These are phyloP conservation scores for Pampusana beccarii DNA, from an alignment of 2,113 vertebrate species.

Conservation along the genomic window DNA sequence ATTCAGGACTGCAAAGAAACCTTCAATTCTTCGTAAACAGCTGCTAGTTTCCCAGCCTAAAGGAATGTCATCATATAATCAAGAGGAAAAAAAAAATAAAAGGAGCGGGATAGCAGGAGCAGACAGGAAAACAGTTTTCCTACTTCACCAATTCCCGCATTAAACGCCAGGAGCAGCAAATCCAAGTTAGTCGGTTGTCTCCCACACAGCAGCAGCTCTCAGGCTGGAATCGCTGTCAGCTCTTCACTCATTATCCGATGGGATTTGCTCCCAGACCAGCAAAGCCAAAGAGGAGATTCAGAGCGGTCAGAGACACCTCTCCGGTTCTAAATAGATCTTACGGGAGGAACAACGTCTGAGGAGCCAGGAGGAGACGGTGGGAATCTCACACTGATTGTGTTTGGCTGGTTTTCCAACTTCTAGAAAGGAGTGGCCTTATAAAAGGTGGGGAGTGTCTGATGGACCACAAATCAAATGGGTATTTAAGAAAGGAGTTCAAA, in stretches of 20 bases:
- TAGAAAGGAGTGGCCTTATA: neutral
- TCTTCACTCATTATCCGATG: neutral
- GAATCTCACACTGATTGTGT: neutral
- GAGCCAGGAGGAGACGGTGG: neutral
- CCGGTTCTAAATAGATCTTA: neutral
- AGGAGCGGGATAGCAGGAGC: neutral
- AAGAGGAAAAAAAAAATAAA: neutral
- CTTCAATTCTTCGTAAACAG: neutral
- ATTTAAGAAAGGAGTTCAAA: neutral
- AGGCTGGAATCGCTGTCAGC: constrained; percentile 17
- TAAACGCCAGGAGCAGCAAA: neutral
- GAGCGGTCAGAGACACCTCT: neutral
- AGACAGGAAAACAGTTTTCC: neutral
- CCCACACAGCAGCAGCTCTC: neutral
- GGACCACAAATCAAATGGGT: neutral
- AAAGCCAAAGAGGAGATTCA: neutral
- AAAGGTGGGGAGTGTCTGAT: neutral
- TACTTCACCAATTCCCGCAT: neutral
- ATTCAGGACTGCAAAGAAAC: neutral
- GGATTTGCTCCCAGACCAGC: neutral
- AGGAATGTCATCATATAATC: neutral
- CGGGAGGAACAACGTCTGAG: neutral
- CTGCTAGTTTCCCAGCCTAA: neutral
- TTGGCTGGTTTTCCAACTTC: neutral
- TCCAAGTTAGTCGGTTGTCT: neutral